Evolutionary conservation across 2,888 invertebrate genomes (phyloP).

Genomic region (Athalia cordata): DNA sequence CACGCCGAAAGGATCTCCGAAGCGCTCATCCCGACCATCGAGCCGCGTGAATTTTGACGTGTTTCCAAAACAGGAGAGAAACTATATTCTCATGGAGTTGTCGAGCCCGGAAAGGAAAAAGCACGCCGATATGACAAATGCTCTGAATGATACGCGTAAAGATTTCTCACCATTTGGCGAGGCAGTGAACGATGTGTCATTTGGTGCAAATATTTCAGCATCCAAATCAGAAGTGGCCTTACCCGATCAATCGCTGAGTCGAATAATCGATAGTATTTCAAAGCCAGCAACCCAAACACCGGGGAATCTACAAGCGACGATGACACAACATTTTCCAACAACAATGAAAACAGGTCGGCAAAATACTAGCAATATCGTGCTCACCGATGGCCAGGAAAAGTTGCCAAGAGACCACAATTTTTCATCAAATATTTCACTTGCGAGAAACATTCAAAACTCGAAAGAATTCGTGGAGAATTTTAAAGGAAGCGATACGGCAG

Average conservation of each 20-base stretch:
- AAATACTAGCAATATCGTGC: not conserved
- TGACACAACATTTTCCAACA: constrained; percentile 15
- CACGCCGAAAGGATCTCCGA: constrained; percentile 44
- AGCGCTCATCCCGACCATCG: constrained; percentile 52
- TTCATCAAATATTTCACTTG: not conserved
- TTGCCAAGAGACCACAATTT: not conserved
- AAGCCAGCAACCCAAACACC: constrained; percentile 15
- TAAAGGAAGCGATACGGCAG: not conserved
- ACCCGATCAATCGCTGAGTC: constrained; percentile 32
- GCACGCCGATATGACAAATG: constrained; percentile 47
- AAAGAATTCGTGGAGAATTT: not conserved
- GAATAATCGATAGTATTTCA: constrained; percentile 31
- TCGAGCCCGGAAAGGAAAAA: constrained; percentile 59
- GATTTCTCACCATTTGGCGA: constrained; percentile 21
- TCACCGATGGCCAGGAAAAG: constrained; percentile 9
- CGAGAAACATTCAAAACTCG: constrained; percentile 2
- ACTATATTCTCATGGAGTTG: constrained; percentile 63
- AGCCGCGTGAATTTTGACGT: constrained; percentile 56
- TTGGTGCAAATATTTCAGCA: constrained; percentile 27
- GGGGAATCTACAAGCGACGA: not conserved
- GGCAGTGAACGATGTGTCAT: constrained; percentile 13
- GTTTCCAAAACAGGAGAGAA: constrained; percentile 62
- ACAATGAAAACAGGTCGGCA: constrained; percentile 10
- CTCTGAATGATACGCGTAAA: not conserved
- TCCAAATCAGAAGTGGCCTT: constrained; percentile 12